Percentiles rank a stretch among this genome's conserved stretches.
These are phyloP conservation scores for Sinella curviseta DNA, from an alignment of 1,140 invertebrate genomes.

Conservation along the genomic window DNA sequence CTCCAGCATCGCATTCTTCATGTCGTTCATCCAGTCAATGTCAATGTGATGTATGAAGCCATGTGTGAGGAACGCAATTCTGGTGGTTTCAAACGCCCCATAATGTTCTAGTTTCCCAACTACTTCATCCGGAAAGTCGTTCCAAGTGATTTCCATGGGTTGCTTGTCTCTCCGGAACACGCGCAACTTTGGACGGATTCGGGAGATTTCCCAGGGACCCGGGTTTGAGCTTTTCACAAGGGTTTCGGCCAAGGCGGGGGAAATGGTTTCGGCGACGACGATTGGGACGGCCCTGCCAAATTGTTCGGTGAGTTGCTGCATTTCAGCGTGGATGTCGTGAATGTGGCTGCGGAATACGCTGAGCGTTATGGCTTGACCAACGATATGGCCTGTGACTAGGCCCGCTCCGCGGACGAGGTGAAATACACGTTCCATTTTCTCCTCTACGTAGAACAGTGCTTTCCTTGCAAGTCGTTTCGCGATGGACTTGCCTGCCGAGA, in stretches of 20 bases:
- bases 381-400: slow-evolving; percentile 31
- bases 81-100: slow-evolving; percentile 30
- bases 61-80: slow-evolving; percentile 32
- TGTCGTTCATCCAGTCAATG: slow-evolving; percentile 32
- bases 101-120: slow-evolving; percentile 19
- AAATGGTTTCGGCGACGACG: slow-evolving; percentile 33
- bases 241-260: slow-evolving; percentile 32
- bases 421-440: slow-evolving; percentile 32
- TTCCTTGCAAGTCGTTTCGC: background rate
- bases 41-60: slow-evolving; percentile 40
- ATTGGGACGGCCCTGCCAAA: slow-evolving; percentile 36
- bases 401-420: slow-evolving; percentile 32
- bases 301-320: slow-evolving; percentile 15
- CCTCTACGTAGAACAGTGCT: background rate
- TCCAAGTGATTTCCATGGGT: slow-evolving; percentile 29
- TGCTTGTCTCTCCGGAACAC: slow-evolving; percentile 22
- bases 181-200: slow-evolving; percentile 31
- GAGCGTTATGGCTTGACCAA: slow-evolving; percentile 34
- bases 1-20: slow-evolving; percentile 34
- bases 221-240: slow-evolving; percentile 28
- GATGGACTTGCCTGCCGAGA: background rate
- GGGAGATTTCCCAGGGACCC: slow-evolving; percentile 28
- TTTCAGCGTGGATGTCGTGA: slow-evolving; percentile 32
- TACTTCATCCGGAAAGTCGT: slow-evolving; percentile 30
- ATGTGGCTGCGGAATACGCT: slow-evolving; percentile 24